Evolutionary conservation across 2,888 invertebrate species (phyloP).

Genomic region (Tetragonula carbonaria): DNA sequence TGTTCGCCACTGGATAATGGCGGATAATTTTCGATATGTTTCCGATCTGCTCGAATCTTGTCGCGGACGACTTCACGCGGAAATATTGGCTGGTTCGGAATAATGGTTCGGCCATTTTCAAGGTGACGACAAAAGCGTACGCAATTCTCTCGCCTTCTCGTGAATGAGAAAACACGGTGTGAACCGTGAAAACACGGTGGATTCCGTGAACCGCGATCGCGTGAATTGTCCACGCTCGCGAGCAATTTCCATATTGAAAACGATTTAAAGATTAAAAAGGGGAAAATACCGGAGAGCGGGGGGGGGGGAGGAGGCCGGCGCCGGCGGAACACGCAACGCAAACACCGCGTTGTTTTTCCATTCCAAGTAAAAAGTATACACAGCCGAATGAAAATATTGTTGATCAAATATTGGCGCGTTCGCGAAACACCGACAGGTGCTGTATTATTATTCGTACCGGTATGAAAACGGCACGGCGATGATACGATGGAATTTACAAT

Average conservation of each 20-base stretch:
- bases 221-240: background rate
- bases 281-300: background rate
- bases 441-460: constrained; percentile 22
- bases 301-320: too few relatives aligned
- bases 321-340: background rate
- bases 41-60: too few relatives aligned
- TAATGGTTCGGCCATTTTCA: too few relatives aligned
- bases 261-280: constrained; percentile 19
- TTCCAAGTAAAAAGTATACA: constrained; percentile 10
- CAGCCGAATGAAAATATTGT: constrained; percentile 24
- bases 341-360: constrained; percentile 19
- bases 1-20: too few relatives aligned
- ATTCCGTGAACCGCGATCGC: background rate
- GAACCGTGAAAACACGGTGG: constrained; percentile 2
- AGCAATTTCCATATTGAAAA: constrained; percentile 27
- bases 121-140: too few relatives aligned
- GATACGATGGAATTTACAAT: constrained; percentile 16
- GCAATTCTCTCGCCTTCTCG: too few relatives aligned
- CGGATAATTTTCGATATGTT: too few relatives aligned
- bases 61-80: too few relatives aligned
- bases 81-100: too few relatives aligned
- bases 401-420: constrained; percentile 19
- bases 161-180: background rate
- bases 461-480: background rate
- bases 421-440: background rate